Percentiles rank a stretch among this genome's conserved stretches.
Conservation (phyloP, 2,113 vertebrate species). For the Xenopus laevis region DNA sequence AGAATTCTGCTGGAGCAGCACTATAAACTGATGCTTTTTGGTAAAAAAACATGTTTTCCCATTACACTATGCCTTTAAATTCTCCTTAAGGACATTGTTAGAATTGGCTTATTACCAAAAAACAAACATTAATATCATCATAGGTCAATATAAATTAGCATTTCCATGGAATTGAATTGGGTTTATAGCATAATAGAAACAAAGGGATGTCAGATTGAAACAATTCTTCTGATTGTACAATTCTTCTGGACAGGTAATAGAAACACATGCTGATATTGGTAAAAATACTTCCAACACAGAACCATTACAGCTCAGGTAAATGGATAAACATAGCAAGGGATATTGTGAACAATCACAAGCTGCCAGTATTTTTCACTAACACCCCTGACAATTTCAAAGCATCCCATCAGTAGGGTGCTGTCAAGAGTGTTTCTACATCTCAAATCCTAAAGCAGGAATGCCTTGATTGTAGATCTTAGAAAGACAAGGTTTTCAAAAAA, state of each 20-base stretch:
- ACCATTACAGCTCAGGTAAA: constrained; percentile 31
- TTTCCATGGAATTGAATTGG: too few species aligned
- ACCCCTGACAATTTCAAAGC: constrained; percentile 48
- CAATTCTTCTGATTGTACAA: background rate
- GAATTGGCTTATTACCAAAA: too few species aligned
- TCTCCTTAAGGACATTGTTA: too few species aligned
- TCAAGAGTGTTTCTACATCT: constrained; percentile 54
- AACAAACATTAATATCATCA: too few species aligned
- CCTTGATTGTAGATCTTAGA: constrained; percentile 52
- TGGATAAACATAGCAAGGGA: constrained; percentile 43
- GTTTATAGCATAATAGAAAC: too few species aligned
- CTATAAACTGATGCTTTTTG: too few species aligned
- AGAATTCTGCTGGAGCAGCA: too few species aligned
- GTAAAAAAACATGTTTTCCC: too few species aligned
- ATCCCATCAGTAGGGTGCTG: constrained; percentile 55
- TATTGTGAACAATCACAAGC: constrained; percentile 46
- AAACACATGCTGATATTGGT: constrained; percentile 27
- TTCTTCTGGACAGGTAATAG: constrained; percentile 26
- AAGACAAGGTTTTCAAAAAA: constrained; percentile 46
- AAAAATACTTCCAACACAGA: constrained; percentile 43
- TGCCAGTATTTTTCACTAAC: constrained; percentile 52
- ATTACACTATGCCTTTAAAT: too few species aligned
- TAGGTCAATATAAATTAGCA: too few species aligned
- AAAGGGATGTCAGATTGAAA: too few species aligned
- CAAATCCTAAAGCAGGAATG: constrained; percentile 52